Evolutionary conservation across 2,888 invertebrate genomes (phyloP), one percentile per base, ranked within the genome.

Genomic region (Entomobrya proxima): DNA sequence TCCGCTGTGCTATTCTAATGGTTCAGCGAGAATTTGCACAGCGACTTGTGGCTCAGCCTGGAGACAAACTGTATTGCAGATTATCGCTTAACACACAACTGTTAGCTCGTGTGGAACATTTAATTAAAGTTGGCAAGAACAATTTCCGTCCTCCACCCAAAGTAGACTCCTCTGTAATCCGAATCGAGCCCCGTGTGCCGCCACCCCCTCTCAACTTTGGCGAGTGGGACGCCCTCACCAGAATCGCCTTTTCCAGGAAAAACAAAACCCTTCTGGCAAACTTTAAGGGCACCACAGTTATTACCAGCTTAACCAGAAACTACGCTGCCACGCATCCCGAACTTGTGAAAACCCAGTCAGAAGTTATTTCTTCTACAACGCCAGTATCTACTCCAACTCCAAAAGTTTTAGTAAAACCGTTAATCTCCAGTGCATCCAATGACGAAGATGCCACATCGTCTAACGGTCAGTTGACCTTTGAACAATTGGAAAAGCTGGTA

Each of bases 21-120:
- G 98, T 99, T 91, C 99, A 99, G 93, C 94, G 96, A 91, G 99
- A 99, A 93, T 99, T 99, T 93, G 99, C 99, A 1, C 96, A 98
- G 91, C 94, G 99, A 91, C 93, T 99, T 78, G 97, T 98, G 1
- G 99, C 99, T 0, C 96, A 98, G 92, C 98, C 99, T 15, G 99
- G 98, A 1, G 98, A 99, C 91, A 99, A 99, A 92, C 92, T 98
- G 11, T 99, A 97, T 91, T 99, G 99, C 92, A 94, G 99, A 79
- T 93, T 99, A 37, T 98, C 99, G 78, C 95, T 98, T 74, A 99
- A 99, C 91, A 98, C 98, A 37, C 99, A 99, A 91, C 93, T 99
- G 21, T 93, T 99, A 88, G 97, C 99, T 1, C 94, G 97, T 91
- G 98, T 99, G 11, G 98, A 98, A 92, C 95, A 98, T 94, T 92